A percentile compares a stretch with the other conserved stretches of the same genome.
Evolutionary conservation across 1,140 invertebrate species (phyloP).

Genomic region (Cotesia glomerata): DNA sequence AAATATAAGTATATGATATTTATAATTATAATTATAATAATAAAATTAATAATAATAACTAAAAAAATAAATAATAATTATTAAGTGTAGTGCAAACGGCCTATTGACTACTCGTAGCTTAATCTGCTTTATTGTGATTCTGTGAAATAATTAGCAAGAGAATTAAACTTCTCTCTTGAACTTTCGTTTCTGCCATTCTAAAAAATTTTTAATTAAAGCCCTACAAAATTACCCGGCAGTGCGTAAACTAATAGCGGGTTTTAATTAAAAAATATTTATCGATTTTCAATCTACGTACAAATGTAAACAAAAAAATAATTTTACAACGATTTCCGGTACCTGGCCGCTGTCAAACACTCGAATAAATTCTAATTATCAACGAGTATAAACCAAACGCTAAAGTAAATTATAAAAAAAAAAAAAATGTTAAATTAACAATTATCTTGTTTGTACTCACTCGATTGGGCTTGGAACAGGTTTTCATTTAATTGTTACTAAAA

Average conservation of each 20-base stretch:
- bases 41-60: too few relatives aligned
- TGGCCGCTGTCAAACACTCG: slow-evolving; percentile 23
- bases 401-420: background rate
- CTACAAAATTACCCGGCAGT: background rate
- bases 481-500: background rate
- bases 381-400: background rate
- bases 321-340: slow-evolving; percentile 32
- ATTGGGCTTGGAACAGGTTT: background rate
- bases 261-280: background rate
- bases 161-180: background rate
- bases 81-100: slow-evolving; percentile 41
- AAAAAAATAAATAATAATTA: background rate
- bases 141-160: slow-evolving; percentile 1
- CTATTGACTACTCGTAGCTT: slow-evolving; percentile 38
- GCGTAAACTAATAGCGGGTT: background rate
- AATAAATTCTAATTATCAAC: background rate
- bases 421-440: background rate
- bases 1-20: background rate
- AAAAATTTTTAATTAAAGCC: too few relatives aligned
- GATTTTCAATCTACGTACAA: slow-evolving; percentile 3
- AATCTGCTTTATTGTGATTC: slow-evolving; percentile 11
- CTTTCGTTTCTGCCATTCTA: too few relatives aligned
- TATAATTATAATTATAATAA: too few relatives aligned
- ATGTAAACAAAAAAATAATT: slow-evolving; percentile 9
- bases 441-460: background rate